These are phyloP conservation scores for Parelbella ahira DNA, from an alignment of 2,888 invertebrate genomes.

Conservation along the genomic window DNA sequence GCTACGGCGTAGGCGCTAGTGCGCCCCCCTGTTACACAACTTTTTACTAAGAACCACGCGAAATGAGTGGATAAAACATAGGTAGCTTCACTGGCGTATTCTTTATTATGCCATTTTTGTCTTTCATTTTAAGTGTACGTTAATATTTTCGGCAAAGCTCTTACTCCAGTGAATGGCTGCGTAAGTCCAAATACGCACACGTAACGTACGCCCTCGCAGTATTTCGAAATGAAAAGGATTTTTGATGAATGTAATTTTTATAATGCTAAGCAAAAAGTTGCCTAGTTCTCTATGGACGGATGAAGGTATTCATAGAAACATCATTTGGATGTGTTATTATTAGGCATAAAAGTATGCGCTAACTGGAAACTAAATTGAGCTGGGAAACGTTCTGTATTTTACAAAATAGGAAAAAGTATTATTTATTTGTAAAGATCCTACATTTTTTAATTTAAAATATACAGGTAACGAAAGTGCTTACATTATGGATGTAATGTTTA, in stretches of 20 bases:
- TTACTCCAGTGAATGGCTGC: slow-evolving; percentile 18
- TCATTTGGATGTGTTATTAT: slow-evolving; percentile 16
- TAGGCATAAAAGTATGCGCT: slow-evolving; percentile 9
- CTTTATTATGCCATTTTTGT: slow-evolving; percentile 31
- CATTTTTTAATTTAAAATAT: too few relatives aligned
- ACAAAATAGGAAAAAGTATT: too few relatives aligned
- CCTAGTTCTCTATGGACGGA: slow-evolving; percentile 10
- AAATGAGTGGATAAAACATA: slow-evolving; percentile 78
- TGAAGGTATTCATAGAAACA: slow-evolving; percentile 17
- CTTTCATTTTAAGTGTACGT: slow-evolving; percentile 19
- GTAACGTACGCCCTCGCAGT: slow-evolving; percentile 12
- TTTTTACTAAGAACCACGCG: slow-evolving; percentile 78
- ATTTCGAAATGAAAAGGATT: slow-evolving; percentile 16
- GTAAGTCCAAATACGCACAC: slow-evolving; percentile 22
- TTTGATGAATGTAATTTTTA: slow-evolving; percentile 25
- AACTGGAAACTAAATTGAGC: slow-evolving; percentile 14
- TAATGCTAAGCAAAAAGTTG: slow-evolving; percentile 24
- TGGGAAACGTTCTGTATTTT: not conserved
- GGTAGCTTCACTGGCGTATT: slow-evolving; percentile 63
- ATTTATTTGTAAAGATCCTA: too few relatives aligned
- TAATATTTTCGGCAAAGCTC: slow-evolving; percentile 16
- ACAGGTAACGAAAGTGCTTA: too few relatives aligned
- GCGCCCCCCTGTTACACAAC: slow-evolving; percentile 60
- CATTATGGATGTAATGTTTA: too few relatives aligned
- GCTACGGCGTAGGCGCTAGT: slow-evolving; percentile 55